These are phyloP conservation scores for Lepilemur ruficaudatus DNA, from an alignment of 2,797 vertebrate genomes.

Conservation along the genomic window DNA sequence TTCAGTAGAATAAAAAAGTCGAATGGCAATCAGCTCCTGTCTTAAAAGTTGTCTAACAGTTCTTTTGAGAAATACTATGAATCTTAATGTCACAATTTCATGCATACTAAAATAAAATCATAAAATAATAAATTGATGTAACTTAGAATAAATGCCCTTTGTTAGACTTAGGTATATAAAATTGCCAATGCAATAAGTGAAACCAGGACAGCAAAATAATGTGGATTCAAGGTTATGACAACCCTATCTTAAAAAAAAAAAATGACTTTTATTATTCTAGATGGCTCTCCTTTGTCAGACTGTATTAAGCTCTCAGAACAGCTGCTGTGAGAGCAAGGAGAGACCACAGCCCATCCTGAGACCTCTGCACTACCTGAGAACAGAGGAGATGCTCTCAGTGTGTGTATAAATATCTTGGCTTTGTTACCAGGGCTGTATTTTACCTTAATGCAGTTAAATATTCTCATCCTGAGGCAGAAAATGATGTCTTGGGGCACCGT, in stretches of 20 bases:
- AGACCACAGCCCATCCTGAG: background rate
- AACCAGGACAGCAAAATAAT: background rate
- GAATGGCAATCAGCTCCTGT: background rate
- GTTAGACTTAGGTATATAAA: background rate
- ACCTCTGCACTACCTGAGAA: fast-evolving
- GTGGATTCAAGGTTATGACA: background rate
- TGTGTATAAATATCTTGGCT: background rate
- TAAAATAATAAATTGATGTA: background rate
- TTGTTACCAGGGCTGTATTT: conserved; percentile 40
- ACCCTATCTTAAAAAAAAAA: background rate
- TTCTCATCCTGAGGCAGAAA: conserved; percentile 74
- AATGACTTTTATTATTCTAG: background rate
- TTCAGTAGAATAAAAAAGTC: background rate
- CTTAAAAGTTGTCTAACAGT: background rate
- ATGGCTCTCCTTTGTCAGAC: background rate
- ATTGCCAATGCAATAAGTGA: background rate
- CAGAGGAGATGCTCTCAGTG: background rate
- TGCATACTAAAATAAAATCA: background rate
- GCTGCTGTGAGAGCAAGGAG: background rate
- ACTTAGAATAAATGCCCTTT: background rate
- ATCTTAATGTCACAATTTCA: conserved; percentile 26
- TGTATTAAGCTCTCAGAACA: background rate
- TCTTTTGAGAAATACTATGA: background rate
- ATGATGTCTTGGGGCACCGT: conserved; percentile 62
- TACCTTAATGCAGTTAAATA: conserved; percentile 66